Conservation (phyloP, 2,797 vertebrate genomes). For the Serranus cabrilla region DNA sequence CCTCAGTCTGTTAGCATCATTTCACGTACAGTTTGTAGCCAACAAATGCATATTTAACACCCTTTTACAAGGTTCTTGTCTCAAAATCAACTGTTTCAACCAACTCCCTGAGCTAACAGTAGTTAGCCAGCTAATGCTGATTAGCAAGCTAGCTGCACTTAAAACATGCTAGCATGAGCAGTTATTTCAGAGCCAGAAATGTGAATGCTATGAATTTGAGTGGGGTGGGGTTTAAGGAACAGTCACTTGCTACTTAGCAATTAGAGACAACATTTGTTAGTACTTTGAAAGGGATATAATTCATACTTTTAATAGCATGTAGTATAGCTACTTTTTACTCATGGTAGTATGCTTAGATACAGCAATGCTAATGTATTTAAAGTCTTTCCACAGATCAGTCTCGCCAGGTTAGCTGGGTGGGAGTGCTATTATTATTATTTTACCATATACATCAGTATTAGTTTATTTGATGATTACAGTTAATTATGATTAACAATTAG, state of each 20-base stretch:
- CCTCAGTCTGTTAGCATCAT: neutral
- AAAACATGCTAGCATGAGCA: no score
- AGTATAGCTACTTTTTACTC: conserved; percentile 23
- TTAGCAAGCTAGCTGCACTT: no score
- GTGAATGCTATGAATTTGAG: no score
- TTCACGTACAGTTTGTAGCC: neutral
- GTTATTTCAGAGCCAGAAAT: no score
- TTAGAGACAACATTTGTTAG: neutral
- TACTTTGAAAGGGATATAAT: neutral
- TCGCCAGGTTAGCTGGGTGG: conserved; percentile 3
- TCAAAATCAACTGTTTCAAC: no score
- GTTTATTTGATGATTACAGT: conserved; percentile 40
- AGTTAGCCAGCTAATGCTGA: neutral
- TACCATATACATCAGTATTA: conserved; percentile 16
- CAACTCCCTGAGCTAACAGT: neutral
- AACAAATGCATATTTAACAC: neutral
- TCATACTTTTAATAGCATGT: conserved; percentile 6
- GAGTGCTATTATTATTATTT: neutral
- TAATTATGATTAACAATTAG: conserved; percentile 14
- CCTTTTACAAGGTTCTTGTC: no score
- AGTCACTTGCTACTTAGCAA: neutral
- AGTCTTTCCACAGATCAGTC: conserved; percentile 1
- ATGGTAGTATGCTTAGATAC: conserved; percentile 25
- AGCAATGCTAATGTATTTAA: conserved; percentile 10
- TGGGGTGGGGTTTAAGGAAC: neutral